A percentile compares a stretch with the other conserved stretches of the same genome.
These are phyloP conservation scores for Cercopithecus mona DNA, from an alignment of 2,113 vertebrate genomes.

Conservation along the genomic window DNA sequence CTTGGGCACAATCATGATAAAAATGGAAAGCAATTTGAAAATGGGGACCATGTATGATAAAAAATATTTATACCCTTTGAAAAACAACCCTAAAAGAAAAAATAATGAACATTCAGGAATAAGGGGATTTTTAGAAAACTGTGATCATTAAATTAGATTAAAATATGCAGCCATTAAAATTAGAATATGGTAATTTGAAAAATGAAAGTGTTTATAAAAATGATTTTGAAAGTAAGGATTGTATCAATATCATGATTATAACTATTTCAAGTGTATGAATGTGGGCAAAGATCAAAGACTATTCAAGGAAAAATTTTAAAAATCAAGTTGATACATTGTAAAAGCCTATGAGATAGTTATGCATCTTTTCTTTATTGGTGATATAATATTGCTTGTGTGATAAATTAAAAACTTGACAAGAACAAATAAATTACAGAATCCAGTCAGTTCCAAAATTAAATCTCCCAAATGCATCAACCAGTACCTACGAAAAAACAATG, in stretches of 20 bases:
- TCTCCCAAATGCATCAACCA: background rate
- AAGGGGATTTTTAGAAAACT: slow-evolving; percentile 22
- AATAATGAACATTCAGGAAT: slow-evolving; percentile 8
- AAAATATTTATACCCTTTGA: slow-evolving; percentile 1
- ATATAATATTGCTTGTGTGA: background rate
- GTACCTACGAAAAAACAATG: background rate
- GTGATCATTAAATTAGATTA: background rate
- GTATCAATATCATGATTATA: background rate
- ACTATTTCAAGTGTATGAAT: background rate
- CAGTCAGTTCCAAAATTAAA: background rate
- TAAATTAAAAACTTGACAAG: background rate
- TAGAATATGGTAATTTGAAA: slow-evolving; percentile 31
- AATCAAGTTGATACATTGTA: background rate
- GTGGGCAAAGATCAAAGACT: background rate
- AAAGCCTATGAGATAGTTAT: background rate
- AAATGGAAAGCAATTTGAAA: slow-evolving; percentile 33
- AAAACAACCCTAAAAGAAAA: background rate
- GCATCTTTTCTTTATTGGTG: background rate
- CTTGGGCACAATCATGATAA: background rate
- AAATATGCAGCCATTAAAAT: slow-evolving; percentile 24
- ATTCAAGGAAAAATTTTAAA: background rate
- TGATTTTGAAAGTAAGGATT: background rate
- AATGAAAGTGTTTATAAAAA: background rate
- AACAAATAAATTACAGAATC: background rate
- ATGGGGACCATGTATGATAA: background rate